Conservation (phyloP, 2,113 vertebrate genomes). For the Phyllostomus discolor region DNA sequence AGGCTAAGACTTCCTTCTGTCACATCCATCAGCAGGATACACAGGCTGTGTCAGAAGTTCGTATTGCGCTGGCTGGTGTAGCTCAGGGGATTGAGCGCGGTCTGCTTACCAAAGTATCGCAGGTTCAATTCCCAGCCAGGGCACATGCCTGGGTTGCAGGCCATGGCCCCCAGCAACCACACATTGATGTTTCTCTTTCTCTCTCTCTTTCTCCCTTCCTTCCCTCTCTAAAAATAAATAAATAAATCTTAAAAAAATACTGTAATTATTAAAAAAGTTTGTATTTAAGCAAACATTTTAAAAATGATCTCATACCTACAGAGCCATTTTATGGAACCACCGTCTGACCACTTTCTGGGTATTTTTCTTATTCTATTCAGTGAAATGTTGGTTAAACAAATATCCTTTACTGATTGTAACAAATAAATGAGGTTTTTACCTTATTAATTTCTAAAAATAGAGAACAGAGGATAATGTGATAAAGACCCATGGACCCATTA, state of each 20-base stretch:
- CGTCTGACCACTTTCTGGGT: not conserved
- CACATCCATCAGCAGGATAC: rapidly evolving
- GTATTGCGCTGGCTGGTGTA: no score
- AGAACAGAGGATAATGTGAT: not conserved
- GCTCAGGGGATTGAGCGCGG: no score
- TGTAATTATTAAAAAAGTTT: no score
- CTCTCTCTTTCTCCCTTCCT: no score
- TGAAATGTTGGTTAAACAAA: not conserved
- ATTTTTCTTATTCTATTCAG: not conserved
- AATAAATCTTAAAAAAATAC: no score
- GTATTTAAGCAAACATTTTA: not conserved
- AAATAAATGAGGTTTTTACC: not conserved
- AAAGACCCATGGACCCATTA: not conserved
- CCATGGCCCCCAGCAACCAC: no score
- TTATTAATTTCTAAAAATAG: not conserved
- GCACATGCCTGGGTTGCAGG: no score
- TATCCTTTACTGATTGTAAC: not conserved
- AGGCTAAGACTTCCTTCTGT: not conserved
- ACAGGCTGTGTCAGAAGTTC: not conserved
- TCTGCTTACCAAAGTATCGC: no score
- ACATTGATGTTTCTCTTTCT: no score
- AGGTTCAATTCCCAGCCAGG: no score
- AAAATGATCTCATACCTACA: not conserved
- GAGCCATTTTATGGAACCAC: not conserved
- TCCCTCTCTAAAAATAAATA: no score